Base-by-base conservation (phyloP, 53 echinoderm and acorn worm species). In the Zoroaster sp. region DNA sequence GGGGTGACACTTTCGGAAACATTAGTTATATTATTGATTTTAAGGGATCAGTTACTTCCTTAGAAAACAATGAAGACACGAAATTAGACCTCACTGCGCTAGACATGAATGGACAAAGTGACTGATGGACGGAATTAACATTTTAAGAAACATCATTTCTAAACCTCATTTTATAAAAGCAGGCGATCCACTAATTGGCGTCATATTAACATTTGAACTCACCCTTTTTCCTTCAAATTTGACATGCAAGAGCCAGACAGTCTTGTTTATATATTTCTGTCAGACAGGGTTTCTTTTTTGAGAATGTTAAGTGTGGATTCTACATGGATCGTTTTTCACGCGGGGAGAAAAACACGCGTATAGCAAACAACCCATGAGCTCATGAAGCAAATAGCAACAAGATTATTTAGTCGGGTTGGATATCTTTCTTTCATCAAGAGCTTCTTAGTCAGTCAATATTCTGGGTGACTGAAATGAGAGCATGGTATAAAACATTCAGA, bases 1-100 rank as follows among this genome's bases (percentile, higher is more conserved):
- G 32, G 81, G 81, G 66, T 81, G 81, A 81, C 81, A 81, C 81
- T 42, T 80, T 68, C 20, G 81, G 67, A 81, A 66, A 81, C 81
- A 81, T 36, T 14, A 39, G 67, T 43, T 81, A 66, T 42, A 15
- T 81, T 81, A 81, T 81, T 81, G 81, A 81, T 81, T 81, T 81
- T 35, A 81, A 63, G 67, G 45, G 32, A 81, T 81, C 43, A 35
- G 81, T 79, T 79, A 30, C 55, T 53, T 18, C 11, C 28, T 28
- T 21, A 28, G 63, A 59, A 59, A 59, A 59, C 63, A 28, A 25
- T 59, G 63, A 59, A 25, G 5, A n/a, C 63, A 59, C 63, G 63
- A 59, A 28, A 10, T 8, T 3, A 28, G 45, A 25, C 63, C 9
- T 1, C 55, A 37, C 31, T 21, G 14, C 18, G 28, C 45, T 23